Evolutionary conservation across 2,888 invertebrate genomes (phyloP).

Genomic region (Loripinus fragilis): DNA sequence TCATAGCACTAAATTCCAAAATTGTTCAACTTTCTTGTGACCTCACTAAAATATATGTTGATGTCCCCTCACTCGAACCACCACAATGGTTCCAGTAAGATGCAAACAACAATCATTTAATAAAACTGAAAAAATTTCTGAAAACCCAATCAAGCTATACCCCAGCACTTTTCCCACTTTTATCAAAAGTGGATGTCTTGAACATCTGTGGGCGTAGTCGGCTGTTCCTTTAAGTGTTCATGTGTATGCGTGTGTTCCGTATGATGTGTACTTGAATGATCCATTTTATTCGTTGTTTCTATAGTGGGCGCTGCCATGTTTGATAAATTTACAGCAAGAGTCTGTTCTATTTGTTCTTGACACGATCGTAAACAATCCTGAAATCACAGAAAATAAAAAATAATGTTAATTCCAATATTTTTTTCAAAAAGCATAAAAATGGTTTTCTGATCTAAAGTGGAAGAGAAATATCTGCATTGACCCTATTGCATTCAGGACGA

Average conservation of each 20-base stretch:
- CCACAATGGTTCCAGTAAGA: too few species aligned
- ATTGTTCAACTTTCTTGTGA: too few species aligned
- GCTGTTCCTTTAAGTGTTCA: slow-evolving; percentile 80
- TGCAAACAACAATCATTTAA: too few species aligned
- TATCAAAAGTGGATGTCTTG: slow-evolving; percentile 90
- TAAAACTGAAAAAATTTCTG: too few species aligned
- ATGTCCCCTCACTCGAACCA: too few species aligned
- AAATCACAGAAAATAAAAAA: slow-evolving; percentile 34
- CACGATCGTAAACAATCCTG: slow-evolving; percentile 82
- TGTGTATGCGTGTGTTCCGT: slow-evolving; percentile 46
- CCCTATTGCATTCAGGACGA: too few species aligned
- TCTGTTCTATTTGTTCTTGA: slow-evolving; percentile 82
- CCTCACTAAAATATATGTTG: background rate
- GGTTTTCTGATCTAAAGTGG: too few species aligned
- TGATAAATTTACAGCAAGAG: slow-evolving; percentile 77
- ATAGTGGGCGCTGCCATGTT: slow-evolving; percentile 52
- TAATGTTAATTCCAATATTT: too few species aligned
- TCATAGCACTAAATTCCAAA: too few species aligned
- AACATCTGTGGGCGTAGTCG: slow-evolving; percentile 93
- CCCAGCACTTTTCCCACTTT: background rate
- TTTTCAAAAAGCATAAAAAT: too few species aligned
- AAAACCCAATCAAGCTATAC: too few species aligned
- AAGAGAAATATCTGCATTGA: too few species aligned
- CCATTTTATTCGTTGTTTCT: slow-evolving; percentile 63
- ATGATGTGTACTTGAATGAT: slow-evolving; percentile 52